phyloP scores from a whole-genome alignment of 2,888 invertebrate genomes.

The Bembecia ichneumoniformis region DNA sequence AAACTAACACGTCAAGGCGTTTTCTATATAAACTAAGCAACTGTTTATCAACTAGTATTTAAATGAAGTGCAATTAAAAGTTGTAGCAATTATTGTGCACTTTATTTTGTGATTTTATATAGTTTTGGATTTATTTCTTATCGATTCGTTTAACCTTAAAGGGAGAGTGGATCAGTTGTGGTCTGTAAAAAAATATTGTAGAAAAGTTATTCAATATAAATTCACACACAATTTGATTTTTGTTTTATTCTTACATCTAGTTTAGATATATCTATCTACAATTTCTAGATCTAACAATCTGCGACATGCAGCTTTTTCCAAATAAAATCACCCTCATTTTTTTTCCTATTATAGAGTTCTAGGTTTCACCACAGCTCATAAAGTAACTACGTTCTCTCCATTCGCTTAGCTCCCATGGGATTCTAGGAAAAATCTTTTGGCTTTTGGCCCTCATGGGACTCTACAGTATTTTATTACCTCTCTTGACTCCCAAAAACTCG shows the following conservation, averaged over 20 bases:
- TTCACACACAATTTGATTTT: constrained; percentile 38
- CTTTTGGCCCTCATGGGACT: too few relatives aligned
- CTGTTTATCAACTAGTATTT: not conserved
- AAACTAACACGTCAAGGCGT: not conserved
- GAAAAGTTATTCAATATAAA: constrained; percentile 69
- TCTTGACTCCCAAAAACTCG: too few relatives aligned
- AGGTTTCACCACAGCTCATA: too few relatives aligned
- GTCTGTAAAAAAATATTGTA: constrained; percentile 63
- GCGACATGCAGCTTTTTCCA: too few relatives aligned
- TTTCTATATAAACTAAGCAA: not conserved
- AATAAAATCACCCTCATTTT: too few relatives aligned
- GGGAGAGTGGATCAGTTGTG: constrained; percentile 31
- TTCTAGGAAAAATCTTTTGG: too few relatives aligned
- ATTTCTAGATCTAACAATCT: too few relatives aligned
- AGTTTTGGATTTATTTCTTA: constrained; percentile 19
- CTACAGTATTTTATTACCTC: too few relatives aligned
- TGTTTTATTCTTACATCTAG: constrained; percentile 20
- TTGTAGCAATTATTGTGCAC: constrained; percentile 13
- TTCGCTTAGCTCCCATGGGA: too few relatives aligned
- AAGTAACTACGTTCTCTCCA: too few relatives aligned
- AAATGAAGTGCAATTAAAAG: constrained; percentile 43
- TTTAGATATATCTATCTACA: too few relatives aligned
- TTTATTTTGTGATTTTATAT: not conserved
- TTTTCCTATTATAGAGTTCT: too few relatives aligned
- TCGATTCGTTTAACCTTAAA: constrained; percentile 3